phyloP scores from a whole-genome alignment of 1,140 invertebrate species.

The Archivesica marissinica region DNA sequence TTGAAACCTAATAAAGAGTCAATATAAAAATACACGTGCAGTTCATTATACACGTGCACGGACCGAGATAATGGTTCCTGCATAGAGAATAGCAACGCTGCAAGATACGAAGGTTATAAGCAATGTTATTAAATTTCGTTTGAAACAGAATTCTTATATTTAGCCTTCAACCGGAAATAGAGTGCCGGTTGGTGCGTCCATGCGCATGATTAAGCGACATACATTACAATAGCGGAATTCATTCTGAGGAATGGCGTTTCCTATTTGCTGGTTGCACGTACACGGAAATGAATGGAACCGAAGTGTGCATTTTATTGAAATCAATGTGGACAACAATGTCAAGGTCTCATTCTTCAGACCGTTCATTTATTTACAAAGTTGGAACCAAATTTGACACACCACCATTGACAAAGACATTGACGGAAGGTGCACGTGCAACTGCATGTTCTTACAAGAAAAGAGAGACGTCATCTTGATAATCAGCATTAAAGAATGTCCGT shows the following conservation, averaged over 20 bases:
- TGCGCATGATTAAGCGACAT: background rate
- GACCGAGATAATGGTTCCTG: constrained; percentile 5
- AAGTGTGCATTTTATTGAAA: background rate
- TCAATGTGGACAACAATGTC: background rate
- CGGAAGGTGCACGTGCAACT: too few species aligned
- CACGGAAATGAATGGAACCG: too few species aligned
- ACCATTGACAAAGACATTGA: too few species aligned
- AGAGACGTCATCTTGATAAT: too few species aligned
- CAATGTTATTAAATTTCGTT: constrained; percentile 31
- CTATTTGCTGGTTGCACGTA: background rate
- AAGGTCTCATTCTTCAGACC: background rate
- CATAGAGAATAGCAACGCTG: background rate
- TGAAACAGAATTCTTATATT: constrained; percentile 19
- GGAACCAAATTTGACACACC: too few species aligned
- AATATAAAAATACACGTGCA: background rate
- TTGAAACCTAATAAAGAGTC: background rate
- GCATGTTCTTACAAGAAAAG: too few species aligned
- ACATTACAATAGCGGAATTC: background rate
- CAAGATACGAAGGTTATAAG: background rate
- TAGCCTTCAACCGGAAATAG: background rate
- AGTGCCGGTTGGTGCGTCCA: constrained; percentile 8
- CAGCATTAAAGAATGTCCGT: too few species aligned
- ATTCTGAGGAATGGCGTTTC: background rate
- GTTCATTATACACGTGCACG: background rate
- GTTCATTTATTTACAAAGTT: too few species aligned